Evolutionary conservation across 2,888 invertebrate genomes (phyloP).

Genomic region (Hyles lineata): DNA sequence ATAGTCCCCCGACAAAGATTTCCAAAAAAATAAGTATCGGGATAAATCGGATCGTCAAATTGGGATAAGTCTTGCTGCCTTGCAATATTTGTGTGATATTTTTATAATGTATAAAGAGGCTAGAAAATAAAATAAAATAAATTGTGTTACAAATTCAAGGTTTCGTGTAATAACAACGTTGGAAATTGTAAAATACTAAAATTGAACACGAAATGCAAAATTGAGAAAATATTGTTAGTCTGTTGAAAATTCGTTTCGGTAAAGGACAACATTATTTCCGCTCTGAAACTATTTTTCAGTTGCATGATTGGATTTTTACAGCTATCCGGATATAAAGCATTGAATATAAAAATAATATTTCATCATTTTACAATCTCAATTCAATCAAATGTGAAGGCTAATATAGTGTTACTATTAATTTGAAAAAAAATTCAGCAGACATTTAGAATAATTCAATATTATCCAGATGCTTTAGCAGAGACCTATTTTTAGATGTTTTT

Average conservation of each 20-base stretch:
- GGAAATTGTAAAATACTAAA: background rate
- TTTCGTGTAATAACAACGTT: background rate
- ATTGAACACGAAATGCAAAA: background rate
- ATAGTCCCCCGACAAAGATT: background rate
- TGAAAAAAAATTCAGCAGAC: background rate
- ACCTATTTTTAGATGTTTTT: no score
- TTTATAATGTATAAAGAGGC: background rate
- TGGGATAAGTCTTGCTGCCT: no score
- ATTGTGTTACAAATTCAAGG: no score
- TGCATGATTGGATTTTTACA: background rate
- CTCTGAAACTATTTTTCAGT: background rate
- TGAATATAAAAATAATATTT: background rate
- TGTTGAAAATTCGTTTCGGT: background rate
- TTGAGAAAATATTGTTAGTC: background rate
- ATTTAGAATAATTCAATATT: background rate
- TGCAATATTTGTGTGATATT: no score
- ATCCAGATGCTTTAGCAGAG: no score
- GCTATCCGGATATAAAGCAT: background rate
- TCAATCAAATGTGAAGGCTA: background rate
- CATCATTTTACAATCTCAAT: constrained; percentile 2
- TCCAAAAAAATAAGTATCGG: background rate
- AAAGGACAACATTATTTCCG: constrained; percentile 1
- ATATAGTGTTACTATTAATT: background rate
- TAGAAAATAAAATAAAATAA: background rate
- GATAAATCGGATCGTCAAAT: no score